Evolutionary conservation across 2,113 vertebrate genomes (phyloP), one percentile per base, ranked within the genome.

Genomic region (Thomomys bottae): DNA sequence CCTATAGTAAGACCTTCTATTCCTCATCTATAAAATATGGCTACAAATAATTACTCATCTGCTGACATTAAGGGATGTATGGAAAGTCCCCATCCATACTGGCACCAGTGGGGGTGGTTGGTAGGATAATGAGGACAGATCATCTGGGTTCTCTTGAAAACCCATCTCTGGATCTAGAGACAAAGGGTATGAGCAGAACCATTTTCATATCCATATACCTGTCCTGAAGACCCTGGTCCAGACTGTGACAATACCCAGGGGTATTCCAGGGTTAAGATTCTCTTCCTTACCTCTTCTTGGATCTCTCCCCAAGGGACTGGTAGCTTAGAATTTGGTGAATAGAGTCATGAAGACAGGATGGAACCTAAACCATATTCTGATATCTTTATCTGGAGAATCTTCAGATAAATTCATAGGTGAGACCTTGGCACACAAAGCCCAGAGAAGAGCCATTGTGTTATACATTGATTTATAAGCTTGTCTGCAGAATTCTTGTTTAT

Each of bases 171-270:
- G 24, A 49, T 66, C 30, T 30, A 79, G 64, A 91, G 36, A 36
- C 49, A 67, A 14, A 75, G 54, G 24, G 77, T 84, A 18, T 9
- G 12, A 45, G 12, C 23, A 36, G 40, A 34, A 79, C 36, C 54
- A 30, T 84, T 64, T 32, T 81, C 28, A 64, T 54, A 54, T 15
- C 49, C 49, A 54, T 54, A 54, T 54, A 54, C 49, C 12, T 54
- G 14, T 54, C 49, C 49, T 54, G 49, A 54, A 54, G 49, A 54
- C 17, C 49, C 15, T 54, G 49, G 49, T 54, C 49, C 49, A 54
- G 45, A 45, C 45, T 45, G 45, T 45, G 45, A 6, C 11, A 45
- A n/a, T 0, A 0, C 32, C 5, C 3, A 1, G 0, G 15, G 76
- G 59, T 20, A 38, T 12, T 23, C 80, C 66, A 8, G 36, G 26